Evolutionary conservation across 2,888 invertebrate species (phyloP), one percentile per base, ranked within the genome.

Genomic region (Himalopsyche tibetana): DNA sequence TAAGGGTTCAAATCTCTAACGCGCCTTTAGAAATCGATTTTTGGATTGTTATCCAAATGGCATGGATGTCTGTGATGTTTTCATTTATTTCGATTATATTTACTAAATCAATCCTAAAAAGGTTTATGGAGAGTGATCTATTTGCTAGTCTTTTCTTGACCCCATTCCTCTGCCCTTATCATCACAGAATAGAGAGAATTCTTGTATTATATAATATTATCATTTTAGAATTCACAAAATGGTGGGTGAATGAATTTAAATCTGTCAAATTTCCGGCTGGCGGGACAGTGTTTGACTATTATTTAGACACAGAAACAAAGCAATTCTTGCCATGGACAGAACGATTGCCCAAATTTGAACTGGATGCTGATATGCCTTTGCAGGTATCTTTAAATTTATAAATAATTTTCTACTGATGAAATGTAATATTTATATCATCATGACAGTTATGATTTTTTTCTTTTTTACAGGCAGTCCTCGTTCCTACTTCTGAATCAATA

Each of bases 231-330:
- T 99, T 98, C 91, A 97, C 98, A 79, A 99, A 99, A 93, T 99
- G 99, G 99, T 99, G 98, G 98, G 94, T 96, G 17, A 98, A 97
- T 90, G 99, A 99, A 91, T 99, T 99, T 92, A 99, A 99, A 92
- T 96, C 96, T 40, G 94, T 99, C 4, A 98, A 98, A 92, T 99
- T 98, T 91, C 99, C 99, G 2, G 89, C 95, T 83, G 96, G 96
- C 86, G 98, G 98, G 5, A 98, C 98, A 0, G 98, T 99, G 8
- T 99, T 99, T 90, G 99, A 99, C 92, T 99, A 96, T 91, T 99
- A 95, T 91, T 96, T 99, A 90, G 98, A 99, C 91, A 91, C 95
- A 74, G 98, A 98, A 92, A 96, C 96, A 0, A 98, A 98, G 91
- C 96, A 97, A 89, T 98, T 99, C 91, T 93, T 96, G 42, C 95